Base-by-base conservation (phyloP, 2,797 vertebrate species). In the Buceros bicornis region DNA sequence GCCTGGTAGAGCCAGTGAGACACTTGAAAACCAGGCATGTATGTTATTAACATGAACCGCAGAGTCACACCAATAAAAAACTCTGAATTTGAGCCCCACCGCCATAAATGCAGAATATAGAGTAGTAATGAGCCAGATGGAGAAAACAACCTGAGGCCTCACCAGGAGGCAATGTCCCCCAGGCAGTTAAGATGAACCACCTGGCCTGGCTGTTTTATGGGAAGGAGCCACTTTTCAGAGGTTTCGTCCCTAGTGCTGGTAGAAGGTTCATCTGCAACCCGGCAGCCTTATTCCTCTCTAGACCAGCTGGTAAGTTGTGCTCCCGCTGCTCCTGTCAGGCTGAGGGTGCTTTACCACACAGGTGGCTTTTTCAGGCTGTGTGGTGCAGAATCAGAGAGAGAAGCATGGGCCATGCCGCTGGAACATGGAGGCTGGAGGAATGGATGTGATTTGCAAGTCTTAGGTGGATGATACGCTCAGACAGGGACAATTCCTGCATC, bases 341-440 rank as follows among this genome's bases (percentile, higher is more conserved):
- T 57, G n/a, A 78, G 19, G 13, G 35, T n/a, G 16, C 13, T 35
- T 80, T 26, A 13, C 17, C 5, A 8, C 1, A 0, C 0, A 1
- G 5, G 13, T 40, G 57, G 40, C 1, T 42, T 54, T 56, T 83
- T 14, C 22, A 40, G 47, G 43, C 40, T 87, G 11, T 0, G 2
- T 4, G 3, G 8, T 25, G 21, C 29, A 57, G n/a, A 12, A 10
- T 29, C 20, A 53, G 33, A 29, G n/a, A 64, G 42, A 65, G 28
- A 64, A 56, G 13, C 22, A 28, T 5, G 6, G 8, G 17, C 21
- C 7, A 2, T 53, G 73, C 6, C 47, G 43, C 3, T 4, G 26
- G 71, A 71, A 57, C 0, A 1, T 19, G 50, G 11, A 26, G 61
- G 14, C 8, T 5, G 12, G 48, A 69, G 66, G 5, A 79, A 57